phyloP scores from a whole-genome alignment of 2,113 vertebrate species.

The Galemys pyrenaicus region DNA sequence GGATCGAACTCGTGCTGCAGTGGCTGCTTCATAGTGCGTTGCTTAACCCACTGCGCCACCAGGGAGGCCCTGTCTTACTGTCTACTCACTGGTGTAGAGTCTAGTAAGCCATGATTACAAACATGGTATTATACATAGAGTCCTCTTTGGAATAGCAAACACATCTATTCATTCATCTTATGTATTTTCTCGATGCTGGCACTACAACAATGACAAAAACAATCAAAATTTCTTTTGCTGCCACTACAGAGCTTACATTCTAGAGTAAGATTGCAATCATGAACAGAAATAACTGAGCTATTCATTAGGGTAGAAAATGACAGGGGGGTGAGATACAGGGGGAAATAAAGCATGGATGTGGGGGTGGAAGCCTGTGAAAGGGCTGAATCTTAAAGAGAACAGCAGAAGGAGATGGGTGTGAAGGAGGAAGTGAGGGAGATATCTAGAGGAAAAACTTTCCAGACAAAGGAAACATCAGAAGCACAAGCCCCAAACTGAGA shows the following conservation, averaged over 20 bases:
- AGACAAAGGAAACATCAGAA: neutral
- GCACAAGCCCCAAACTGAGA: neutral
- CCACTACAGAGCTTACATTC: neutral
- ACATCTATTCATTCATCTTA: neutral
- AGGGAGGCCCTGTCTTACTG: too few species aligned
- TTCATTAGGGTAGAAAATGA: neutral
- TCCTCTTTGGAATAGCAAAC: neutral
- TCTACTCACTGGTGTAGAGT: neutral
- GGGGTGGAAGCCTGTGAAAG: neutral
- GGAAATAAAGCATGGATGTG: too few species aligned
- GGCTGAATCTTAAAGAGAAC: neutral
- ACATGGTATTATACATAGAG: neutral
- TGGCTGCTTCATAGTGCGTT: too few species aligned
- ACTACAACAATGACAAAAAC: neutral
- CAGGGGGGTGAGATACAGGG: neutral
- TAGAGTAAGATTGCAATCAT: neutral
- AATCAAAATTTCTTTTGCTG: neutral
- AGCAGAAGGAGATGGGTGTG: too few species aligned
- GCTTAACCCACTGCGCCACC: too few species aligned
- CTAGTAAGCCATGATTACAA: neutral
- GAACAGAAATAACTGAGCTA: neutral
- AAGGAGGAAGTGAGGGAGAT: neutral
- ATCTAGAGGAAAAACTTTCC: neutral
- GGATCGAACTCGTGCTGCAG: too few species aligned
- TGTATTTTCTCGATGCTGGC: neutral